A percentile compares a stretch with the other conserved stretches of the same genome.
Evolutionary conservation across 2,113 vertebrate genomes (phyloP).

Genomic region (Balaeniceps rex): DNA sequence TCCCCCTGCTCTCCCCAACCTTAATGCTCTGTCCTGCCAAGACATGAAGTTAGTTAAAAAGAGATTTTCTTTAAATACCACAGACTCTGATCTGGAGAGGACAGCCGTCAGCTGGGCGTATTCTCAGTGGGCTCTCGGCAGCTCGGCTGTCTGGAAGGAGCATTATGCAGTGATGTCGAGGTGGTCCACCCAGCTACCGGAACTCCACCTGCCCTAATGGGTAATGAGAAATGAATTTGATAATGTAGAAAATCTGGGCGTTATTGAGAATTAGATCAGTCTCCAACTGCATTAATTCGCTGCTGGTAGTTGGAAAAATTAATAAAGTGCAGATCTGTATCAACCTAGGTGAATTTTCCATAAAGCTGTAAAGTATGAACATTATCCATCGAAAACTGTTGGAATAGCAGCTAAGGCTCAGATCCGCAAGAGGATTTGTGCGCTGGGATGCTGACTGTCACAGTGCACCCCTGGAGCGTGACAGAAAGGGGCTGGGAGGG

Average conservation of each 20-base stretch:
- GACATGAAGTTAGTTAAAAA: neutral
- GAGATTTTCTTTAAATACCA: neutral
- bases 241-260: neutral
- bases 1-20: neutral
- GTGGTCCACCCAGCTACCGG: neutral
- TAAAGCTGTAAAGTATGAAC: neutral
- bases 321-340: neutral
- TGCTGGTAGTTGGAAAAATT: neutral
- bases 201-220: neutral
- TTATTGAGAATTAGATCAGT: neutral
- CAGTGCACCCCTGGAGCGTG: rapidly evolving
- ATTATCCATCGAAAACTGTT: neutral
- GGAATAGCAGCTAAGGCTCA: neutral
- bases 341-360: neutral
- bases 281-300: neutral
- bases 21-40: neutral
- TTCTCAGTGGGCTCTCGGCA: rapidly evolving
- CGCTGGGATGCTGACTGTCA: neutral
- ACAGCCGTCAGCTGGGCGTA: rapidly evolving
- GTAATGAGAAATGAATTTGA: neutral
- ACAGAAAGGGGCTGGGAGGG: neutral
- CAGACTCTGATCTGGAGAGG: neutral
- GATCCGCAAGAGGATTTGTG: neutral
- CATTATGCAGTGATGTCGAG: rapidly evolving
- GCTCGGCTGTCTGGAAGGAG: neutral